phyloP scores from a whole-genome alignment of 2,888 invertebrate genomes.

The Notodonta ziczac region DNA sequence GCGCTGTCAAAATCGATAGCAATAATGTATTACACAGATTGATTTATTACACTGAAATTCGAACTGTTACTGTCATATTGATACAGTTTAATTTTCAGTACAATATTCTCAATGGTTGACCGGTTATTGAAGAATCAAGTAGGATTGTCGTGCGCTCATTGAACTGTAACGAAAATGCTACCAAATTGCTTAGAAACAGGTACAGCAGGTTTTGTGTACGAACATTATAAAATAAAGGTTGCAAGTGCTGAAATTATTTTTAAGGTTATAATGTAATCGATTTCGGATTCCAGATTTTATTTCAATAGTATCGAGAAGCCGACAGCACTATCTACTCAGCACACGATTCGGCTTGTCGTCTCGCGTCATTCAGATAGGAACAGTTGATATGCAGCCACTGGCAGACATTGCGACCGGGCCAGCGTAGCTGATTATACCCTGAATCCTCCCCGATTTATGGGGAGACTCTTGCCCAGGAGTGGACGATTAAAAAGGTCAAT shows the following conservation, averaged over 20 bases:
- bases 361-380: too few species aligned
- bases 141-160: not conserved
- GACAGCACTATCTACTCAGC: too few species aligned
- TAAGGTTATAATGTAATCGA: too few species aligned
- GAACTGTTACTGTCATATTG: not conserved
- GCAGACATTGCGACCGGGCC: too few species aligned
- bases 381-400: too few species aligned
- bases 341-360: too few species aligned
- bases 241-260: not conserved
- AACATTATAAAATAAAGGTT: not conserved
- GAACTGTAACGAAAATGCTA: conserved; percentile 4
- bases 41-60: not conserved
- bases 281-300: too few species aligned
- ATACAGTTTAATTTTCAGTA: not conserved
- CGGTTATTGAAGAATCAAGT: not conserved
- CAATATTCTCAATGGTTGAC: not conserved
- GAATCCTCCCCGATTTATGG: too few species aligned
- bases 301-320: too few species aligned
- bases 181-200: conserved; percentile 3
- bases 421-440: too few species aligned
- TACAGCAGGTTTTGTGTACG: not conserved
- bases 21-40: not conserved
- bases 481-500: too few species aligned
- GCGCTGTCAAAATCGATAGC: conserved; percentile 2
- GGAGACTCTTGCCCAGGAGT: too few species aligned